phyloP scores from a whole-genome alignment of 2,113 vertebrate species.

The Telmatochromis sp. region DNA sequence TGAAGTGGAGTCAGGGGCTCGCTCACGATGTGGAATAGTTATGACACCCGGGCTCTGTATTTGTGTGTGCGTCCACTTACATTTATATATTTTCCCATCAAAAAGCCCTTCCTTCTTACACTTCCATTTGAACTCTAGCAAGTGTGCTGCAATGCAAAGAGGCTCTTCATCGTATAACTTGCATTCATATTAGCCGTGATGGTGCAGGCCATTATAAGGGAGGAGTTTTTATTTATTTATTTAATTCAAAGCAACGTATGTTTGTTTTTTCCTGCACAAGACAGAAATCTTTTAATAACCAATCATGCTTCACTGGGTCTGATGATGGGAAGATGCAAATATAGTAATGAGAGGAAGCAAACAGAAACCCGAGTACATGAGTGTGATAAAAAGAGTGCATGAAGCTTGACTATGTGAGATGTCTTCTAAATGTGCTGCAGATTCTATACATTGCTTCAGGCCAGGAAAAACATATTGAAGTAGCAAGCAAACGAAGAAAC shows the following conservation, averaged over 20 bases:
- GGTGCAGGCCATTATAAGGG: neutral
- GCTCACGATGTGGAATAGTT: conserved; percentile 31
- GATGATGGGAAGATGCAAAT: conserved; percentile 16
- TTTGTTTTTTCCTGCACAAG: neutral
- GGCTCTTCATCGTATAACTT: conserved; percentile 1
- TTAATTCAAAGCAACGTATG: neutral
- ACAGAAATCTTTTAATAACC: conserved; percentile 13
- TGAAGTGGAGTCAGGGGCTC: conserved; percentile 60
- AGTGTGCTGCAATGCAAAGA: neutral
- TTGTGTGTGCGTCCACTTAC: conserved; percentile 21
- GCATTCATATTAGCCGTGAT: conserved; percentile 7
- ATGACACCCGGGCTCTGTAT: conserved; percentile 34
- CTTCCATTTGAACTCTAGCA: neutral
- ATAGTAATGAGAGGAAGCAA: conserved; percentile 8
- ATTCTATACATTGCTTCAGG: conserved; percentile 2
- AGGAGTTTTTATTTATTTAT: neutral
- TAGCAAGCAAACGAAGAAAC: conserved; percentile 5
- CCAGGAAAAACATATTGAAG: conserved; percentile 8
- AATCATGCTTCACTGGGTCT: conserved; percentile 7
- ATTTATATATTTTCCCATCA: conserved; percentile 12
- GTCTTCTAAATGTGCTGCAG: neutral
- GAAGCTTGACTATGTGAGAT: neutral
- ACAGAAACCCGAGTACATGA: conserved; percentile 15
- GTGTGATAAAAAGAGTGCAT: neutral
- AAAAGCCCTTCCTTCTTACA: neutral